Conservation (phyloP, 2,888 invertebrate species). For the Macaria liturata region DNA sequence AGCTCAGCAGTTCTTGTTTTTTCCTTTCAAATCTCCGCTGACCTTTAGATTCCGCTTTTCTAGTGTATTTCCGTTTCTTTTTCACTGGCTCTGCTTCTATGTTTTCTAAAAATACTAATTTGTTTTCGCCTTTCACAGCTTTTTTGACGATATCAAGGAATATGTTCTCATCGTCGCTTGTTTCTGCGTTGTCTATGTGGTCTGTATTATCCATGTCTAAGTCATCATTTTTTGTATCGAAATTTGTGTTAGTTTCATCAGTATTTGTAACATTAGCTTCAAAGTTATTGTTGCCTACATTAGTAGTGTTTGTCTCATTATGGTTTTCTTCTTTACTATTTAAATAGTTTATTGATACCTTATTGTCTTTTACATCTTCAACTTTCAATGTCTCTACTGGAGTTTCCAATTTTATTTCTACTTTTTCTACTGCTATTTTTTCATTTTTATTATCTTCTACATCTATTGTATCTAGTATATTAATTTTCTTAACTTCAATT, state of each 20-base stretch:
- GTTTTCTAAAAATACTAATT: conserved; percentile 31
- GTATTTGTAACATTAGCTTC: neutral
- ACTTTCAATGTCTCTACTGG: conserved; percentile 2
- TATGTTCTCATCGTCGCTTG: conserved; percentile 34
- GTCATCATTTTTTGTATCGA: neutral
- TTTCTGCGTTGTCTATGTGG: conserved; percentile 16
- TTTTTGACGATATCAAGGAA: conserved; percentile 35
- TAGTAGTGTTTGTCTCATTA: neutral
- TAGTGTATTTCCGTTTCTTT: conserved; percentile 14
- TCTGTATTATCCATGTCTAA: conserved; percentile 6
- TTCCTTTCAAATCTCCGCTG: conserved; percentile 36
- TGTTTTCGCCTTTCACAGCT: conserved; percentile 32
- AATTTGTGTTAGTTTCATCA: neutral
- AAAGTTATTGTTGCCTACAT: conserved; percentile 1
- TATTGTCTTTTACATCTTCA: conserved; percentile 13
- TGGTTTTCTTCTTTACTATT: conserved; percentile 1
- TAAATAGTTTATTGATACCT: neutral
- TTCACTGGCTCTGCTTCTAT: conserved; percentile 19
- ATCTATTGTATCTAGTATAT: neutral
- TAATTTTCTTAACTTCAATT: conserved; percentile 1
- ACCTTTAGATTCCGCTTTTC: conserved; percentile 24
- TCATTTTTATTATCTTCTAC: neutral
- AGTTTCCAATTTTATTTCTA: conserved; percentile 22
- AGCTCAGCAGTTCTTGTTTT: conserved; percentile 46
- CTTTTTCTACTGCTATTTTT: conserved; percentile 6